These are phyloP conservation scores for Leptinotarsa texana DNA, from an alignment of 1,140 invertebrate genomes.

Conservation along the genomic window DNA sequence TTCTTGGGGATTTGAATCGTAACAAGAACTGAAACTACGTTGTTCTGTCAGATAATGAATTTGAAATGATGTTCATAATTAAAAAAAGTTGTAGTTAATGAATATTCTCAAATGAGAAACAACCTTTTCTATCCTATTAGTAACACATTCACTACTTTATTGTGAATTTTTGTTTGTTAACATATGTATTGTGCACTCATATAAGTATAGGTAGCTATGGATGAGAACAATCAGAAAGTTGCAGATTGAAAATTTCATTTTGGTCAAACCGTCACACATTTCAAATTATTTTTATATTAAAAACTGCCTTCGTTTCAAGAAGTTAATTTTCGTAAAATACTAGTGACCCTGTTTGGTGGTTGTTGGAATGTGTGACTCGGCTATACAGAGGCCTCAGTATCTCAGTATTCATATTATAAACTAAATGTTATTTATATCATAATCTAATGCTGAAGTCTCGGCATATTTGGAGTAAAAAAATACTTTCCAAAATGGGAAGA, in stretches of 20 bases:
- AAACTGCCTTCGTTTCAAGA: background rate
- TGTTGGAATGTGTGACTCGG: slow-evolving; percentile 16
- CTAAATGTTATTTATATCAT: slow-evolving; percentile 13
- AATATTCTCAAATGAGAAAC: no score
- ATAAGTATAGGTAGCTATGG: background rate
- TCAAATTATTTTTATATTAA: background rate
- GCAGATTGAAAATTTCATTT: background rate
- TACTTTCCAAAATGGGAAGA: slow-evolving; percentile 29
- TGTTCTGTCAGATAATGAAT: no score
- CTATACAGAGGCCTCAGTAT: slow-evolving; percentile 22
- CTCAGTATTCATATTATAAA: background rate
- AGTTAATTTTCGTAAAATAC: background rate
- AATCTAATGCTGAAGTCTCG: slow-evolving; percentile 20
- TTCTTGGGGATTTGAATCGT: no score
- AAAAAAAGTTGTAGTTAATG: no score
- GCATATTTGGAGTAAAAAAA: slow-evolving; percentile 22
- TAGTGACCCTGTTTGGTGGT: slow-evolving; percentile 16
- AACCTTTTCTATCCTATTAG: no score
- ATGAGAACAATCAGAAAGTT: background rate
- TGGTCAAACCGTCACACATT: slow-evolving; percentile 2
- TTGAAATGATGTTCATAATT: no score
- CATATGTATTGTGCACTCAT: background rate
- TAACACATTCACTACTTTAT: no score
- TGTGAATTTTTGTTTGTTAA: no score
- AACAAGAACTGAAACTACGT: no score